Evolutionary conservation across 1,140 invertebrate species (phyloP).

Genomic region (Drosophila leontia): DNA sequence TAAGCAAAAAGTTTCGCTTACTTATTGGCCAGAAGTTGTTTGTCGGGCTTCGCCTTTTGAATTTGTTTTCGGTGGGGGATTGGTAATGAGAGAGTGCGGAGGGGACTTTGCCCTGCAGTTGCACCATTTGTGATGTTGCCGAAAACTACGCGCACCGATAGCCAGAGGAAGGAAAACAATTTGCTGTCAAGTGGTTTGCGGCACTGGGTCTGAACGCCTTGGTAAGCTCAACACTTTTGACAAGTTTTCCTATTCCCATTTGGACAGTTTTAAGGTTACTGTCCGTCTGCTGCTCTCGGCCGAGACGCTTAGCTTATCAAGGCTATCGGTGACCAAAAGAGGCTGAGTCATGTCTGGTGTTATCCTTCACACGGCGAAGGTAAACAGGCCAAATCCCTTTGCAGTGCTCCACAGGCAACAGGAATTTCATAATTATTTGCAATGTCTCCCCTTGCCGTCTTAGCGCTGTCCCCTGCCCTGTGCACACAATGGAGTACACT

Average conservation of each 20-base stretch:
- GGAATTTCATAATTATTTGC: slow-evolving; percentile 70
- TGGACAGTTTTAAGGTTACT: not conserved
- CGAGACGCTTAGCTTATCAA: not conserved
- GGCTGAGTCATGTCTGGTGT: not conserved
- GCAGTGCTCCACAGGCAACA: slow-evolving; percentile 35
- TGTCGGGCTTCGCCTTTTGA: slow-evolving; percentile 40
- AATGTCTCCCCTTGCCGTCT: not conserved
- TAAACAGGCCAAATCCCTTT: slow-evolving; percentile 33
- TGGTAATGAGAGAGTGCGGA: slow-evolving; percentile 23
- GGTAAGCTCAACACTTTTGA: slow-evolving; percentile 14
- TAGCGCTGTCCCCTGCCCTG: slow-evolving; percentile 27
- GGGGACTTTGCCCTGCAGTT: slow-evolving; percentile 37
- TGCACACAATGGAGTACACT: slow-evolving; percentile 49
- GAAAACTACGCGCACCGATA: slow-evolving; percentile 17
- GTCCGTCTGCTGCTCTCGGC: not conserved
- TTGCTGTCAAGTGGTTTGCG: slow-evolving; percentile 67
- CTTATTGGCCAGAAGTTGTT: slow-evolving; percentile 69
- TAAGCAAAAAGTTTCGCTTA: slow-evolving; percentile 73
- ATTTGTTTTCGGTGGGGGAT: slow-evolving; percentile 21
- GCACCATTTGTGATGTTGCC: slow-evolving; percentile 46
- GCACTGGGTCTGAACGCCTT: slow-evolving; percentile 17
- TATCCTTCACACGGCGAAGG: slow-evolving; percentile 13
- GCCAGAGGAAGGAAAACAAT: slow-evolving; percentile 49
- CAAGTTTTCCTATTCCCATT: slow-evolving; percentile 8
- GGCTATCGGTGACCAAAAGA: not conserved